Percentiles rank a stretch among this genome's conserved stretches.
These are phyloP conservation scores for Calephelis virginiensis DNA, from an alignment of 1,140 invertebrate species.

Conservation along the genomic window DNA sequence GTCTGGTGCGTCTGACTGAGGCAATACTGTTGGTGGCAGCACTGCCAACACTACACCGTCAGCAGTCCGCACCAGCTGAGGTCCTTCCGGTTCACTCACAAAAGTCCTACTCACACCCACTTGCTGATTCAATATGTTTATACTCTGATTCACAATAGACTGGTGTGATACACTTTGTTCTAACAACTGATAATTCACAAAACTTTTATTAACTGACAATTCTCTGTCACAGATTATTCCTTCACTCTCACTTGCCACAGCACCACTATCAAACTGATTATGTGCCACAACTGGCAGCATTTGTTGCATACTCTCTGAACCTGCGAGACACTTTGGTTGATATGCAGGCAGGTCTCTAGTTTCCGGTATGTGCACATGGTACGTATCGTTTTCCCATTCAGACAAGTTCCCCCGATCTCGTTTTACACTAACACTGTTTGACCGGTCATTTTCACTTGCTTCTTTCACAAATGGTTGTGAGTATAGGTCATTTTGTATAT, in stretches of 20 bases:
- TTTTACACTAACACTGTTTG: constrained; percentile 41
- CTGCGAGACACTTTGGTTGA: constrained; percentile 49
- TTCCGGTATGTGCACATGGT: constrained; percentile 49
- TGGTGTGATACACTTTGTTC: constrained; percentile 76
- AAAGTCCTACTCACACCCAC: constrained; percentile 62
- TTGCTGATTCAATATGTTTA: constrained; percentile 76
- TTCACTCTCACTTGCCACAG: constrained; percentile 54
- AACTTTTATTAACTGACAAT: constrained; percentile 57
- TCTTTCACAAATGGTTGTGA: constrained; percentile 55
- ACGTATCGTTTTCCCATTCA: constrained; percentile 54
- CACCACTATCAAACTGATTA: constrained; percentile 54
- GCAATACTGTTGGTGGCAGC: constrained; percentile 52
- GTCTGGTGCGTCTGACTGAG: constrained; percentile 43
- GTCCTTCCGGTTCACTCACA: constrained; percentile 52
- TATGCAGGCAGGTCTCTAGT: constrained; percentile 48
- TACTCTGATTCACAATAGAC: constrained; percentile 76
- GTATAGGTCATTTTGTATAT: constrained; percentile 18
- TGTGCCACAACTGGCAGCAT: constrained; percentile 43
- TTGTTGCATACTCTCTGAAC: constrained; percentile 54
- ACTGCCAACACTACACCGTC: constrained; percentile 73
- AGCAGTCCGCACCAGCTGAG: constrained; percentile 69
- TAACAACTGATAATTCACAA: constrained; percentile 75
- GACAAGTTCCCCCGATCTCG: constrained; percentile 42
- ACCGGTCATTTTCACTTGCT: constrained; percentile 42
- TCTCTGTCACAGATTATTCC: constrained; percentile 59